Base-by-base conservation (phyloP, 2,113 vertebrate genomes). In the Psilopsiagon aurifrons region DNA sequence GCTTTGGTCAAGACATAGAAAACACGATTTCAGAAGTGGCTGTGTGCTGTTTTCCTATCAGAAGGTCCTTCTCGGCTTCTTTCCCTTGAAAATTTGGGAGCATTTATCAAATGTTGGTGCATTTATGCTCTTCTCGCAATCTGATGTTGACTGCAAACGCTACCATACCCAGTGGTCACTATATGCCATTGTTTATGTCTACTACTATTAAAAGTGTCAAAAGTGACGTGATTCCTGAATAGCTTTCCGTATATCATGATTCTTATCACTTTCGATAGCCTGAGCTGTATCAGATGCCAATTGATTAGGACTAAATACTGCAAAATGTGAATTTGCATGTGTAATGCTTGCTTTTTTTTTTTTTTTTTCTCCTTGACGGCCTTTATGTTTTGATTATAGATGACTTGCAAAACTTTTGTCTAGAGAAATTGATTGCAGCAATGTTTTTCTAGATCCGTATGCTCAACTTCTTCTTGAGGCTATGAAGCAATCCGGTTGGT, bases 401-500 rank as follows among this genome's bases (percentile, higher is more conserved):
- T 86, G 35, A 75, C 83, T 94, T 88, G 78, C 55, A 90, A 57
- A 71, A 59, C n/a, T 94, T 93, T 91, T 92, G 22, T 57, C 39
- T 95, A 94, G 67, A 75, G 69, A 94, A 63, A 87, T 47, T 97
- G 85, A 97, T 95, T 92, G 51, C 93, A 88, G 83, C 82, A 71
- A 71, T 97, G 12, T 97, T 94, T 97, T 97, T 97, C 77, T 96
- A 99, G 99, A 98, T 98, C 99, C 99, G 0, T 99, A 99, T 91
- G 99, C 99, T 91, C 99, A 98, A 97, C 98, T 99, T 77, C 98
- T 99, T 4, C 98, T 99, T 87, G 98, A 98, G 92, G 99, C 99
- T 88, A 99, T 99, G 99, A 99, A 98, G 85, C 98, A 97, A 22
- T 99, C 99, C 27, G 99, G 99, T 79, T 99, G 99, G 99, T 99